Evolutionary conservation across 2,888 invertebrate species (phyloP), one percentile per base, ranked within the genome.

Genomic region (Oligia fasciuncula): DNA sequence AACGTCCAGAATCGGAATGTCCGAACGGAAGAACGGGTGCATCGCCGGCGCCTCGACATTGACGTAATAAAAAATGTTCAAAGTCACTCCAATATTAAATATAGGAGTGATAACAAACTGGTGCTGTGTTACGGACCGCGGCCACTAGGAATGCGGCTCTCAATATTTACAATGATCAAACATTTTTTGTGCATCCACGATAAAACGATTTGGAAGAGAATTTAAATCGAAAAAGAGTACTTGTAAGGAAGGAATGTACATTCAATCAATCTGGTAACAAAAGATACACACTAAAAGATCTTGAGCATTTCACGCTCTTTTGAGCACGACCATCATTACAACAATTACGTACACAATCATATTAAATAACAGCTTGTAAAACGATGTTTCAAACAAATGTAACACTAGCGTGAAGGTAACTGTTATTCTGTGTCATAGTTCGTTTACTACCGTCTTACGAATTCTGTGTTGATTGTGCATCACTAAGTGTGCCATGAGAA

Each of bases 11-110:
- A 70, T 81, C 11, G 83, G 89, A 89, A 89, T 89, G 88, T 88
- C 71, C 74, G 49, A 89, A 73, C 85, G 84, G 87, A 89, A 88
- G 81, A 86, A 77, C 72, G 78, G 84, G 84, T 86, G 79, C 84
- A 85, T 84, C 72, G 63, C 60, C 75, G 88, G 87, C 88, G 87
- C 88, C 87, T 88, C 84, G 85, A 83, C 84, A 87, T 88, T 85
- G 83, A 84, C 84, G 87, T 79, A 88, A 89, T 90, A 93, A 93
- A 94, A 94, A 94, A 91, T 89, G 85, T 89, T 90, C 89, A 89
- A 90, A 93, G 93, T 94, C 93, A 94, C 90, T 92, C 91, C 88
- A 85, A 91, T 92, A 93, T 92, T 92, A 91, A 91, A 93, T 92
- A 90, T 91, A 93, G 90, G 89, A 88, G 86, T 89, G 90, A 92